Percentiles rank a stretch among this genome's conserved stretches.
These are phyloP conservation scores for Aptenodytes patagonicus DNA, from an alignment of 2,113 vertebrate species.

Conservation along the genomic window DNA sequence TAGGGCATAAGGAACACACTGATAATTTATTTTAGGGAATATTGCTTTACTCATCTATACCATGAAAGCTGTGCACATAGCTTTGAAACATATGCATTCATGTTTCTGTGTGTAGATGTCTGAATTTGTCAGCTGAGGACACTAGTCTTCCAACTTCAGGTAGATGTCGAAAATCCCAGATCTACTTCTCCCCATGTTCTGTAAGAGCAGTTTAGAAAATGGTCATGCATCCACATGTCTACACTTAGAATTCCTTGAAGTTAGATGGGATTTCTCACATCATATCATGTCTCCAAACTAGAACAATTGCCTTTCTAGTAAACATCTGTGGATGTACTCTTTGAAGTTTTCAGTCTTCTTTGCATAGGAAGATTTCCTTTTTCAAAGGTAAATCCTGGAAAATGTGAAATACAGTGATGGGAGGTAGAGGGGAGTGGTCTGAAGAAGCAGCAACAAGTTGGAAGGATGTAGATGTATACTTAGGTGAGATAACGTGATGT, in stretches of 20 bases:
- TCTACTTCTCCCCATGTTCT: not conserved
- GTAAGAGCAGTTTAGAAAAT: not conserved
- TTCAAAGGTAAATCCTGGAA: not conserved
- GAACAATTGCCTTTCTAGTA: not conserved
- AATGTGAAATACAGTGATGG: rapidly evolving
- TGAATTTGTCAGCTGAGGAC: not conserved
- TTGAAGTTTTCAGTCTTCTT: not conserved
- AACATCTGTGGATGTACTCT: not conserved
- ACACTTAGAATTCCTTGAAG: not conserved
- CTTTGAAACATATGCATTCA: not conserved
- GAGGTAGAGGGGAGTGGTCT: not conserved
- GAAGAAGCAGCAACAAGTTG: not conserved
- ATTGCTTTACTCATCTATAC: not conserved
- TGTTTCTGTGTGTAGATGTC: not conserved
- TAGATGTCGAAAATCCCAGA: not conserved
- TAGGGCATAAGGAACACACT: not conserved
- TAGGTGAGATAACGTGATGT: not conserved
- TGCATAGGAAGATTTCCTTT: not conserved
- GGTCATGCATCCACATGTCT: not conserved
- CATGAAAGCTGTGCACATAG: not conserved
- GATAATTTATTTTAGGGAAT: not conserved
- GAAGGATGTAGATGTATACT: not conserved
- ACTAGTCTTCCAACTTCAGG: not conserved
- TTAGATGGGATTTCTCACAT: not conserved
- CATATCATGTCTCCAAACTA: not conserved